phyloP scores from a whole-genome alignment of 2,888 invertebrate genomes.

The Phengaris arion region DNA sequence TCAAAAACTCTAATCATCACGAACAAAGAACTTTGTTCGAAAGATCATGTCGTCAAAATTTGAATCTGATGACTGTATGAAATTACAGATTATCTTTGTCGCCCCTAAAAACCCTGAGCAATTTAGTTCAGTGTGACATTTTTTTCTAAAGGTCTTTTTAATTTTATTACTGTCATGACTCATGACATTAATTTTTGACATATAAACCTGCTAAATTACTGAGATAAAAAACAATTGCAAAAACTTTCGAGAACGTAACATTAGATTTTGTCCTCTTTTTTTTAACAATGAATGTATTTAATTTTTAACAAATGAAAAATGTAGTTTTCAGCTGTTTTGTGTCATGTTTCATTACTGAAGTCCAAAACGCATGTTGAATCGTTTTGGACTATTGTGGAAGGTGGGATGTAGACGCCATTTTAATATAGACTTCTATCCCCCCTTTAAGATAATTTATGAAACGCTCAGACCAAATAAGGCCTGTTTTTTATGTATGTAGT shows the following conservation, averaged over 20 bases:
- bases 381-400: no score
- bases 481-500: no score
- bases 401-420: no score
- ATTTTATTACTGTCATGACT: neutral
- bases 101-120: neutral
- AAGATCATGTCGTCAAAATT: neutral
- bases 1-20: neutral
- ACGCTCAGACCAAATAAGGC: no score
- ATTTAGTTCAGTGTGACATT: slow-evolving; percentile 7
- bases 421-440: no score
- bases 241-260: neutral
- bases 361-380: no score
- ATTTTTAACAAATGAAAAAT: no score
- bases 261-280: neutral
- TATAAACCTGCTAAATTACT: slow-evolving; percentile 7
- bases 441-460: no score
- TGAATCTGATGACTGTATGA: slow-evolving; percentile 7
- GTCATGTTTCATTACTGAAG: no score
- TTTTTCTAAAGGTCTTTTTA: neutral
- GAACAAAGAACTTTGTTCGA: slow-evolving; percentile 1
- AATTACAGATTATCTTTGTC: neutral
- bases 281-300: neutral
- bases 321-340: no score
- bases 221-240: neutral
- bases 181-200: neutral